phyloP scores from a whole-genome alignment of 92 coral and sea anemone genomes.

The Chrysogorgia sp. region DNA sequence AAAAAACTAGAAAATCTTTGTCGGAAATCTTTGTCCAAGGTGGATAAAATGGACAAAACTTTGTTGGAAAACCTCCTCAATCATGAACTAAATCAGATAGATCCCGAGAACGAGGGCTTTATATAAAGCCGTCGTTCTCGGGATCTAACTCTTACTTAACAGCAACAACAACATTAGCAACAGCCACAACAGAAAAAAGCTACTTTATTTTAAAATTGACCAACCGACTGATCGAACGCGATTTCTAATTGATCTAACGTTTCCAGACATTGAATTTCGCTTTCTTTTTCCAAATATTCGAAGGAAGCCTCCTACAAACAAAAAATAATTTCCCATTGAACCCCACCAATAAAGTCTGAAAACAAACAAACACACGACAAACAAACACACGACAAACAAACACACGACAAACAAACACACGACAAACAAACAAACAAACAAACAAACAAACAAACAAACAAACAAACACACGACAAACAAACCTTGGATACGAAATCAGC shows the following conservation, averaged over 20 bases:
- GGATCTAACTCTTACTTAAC: no score
- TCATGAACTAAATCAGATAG: no score
- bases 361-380: background rate
- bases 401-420: background rate
- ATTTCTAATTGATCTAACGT: constrained; percentile 93
- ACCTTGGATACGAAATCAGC: constrained; percentile 96
- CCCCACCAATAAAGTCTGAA: background rate
- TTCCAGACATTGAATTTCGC: constrained; percentile 93
- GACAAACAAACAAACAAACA: background rate
- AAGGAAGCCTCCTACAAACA: constrained; percentile 87
- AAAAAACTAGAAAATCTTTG: no score
- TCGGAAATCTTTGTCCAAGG: no score
- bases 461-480: background rate
- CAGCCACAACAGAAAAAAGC: background rate
- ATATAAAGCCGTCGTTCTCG: no score
- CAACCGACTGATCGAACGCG: constrained; percentile 76
- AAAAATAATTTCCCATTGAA: background rate
- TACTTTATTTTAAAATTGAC: constrained; percentile 38
- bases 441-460: background rate
- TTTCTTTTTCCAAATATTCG: constrained; percentile 98
- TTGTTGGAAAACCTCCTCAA: no score
- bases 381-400: background rate
- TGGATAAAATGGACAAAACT: no score
- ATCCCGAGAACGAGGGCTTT: no score
- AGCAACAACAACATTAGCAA: background rate